Base-by-base conservation (phyloP, 2,113 vertebrate genomes). In the Mystacornis crossleyi region DNA sequence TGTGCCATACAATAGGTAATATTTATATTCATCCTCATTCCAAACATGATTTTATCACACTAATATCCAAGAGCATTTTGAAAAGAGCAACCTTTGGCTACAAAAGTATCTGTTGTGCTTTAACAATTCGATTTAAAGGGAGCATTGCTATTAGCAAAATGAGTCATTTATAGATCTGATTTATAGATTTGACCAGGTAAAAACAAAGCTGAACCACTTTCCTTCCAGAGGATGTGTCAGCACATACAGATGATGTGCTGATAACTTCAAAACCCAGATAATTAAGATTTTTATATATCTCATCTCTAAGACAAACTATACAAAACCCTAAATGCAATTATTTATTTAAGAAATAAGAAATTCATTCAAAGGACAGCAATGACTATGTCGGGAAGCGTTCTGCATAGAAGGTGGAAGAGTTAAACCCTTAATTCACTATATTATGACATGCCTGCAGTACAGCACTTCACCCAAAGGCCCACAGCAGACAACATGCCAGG, bases 81-180 rank as follows among this genome's bases (percentile, higher is more conserved):
- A 84, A 90, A 92, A 78, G n/a, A 72, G 53, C 85, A 96, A 94
- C 34, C 48, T 69, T 87, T 2, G 4, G 50, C 70, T 75, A 90
- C 64, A 86, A 84, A 89, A 89, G 74, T 42, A 89, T 96, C 77
- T 78, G 60, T 14, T 95, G 64, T 83, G 87, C 81, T 89, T 17
- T 89, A 93, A 51, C 18, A 86, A 84, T 88, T 7, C 40, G 29
- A 93, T 91, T 95, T 81, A 31, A 81, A 94, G 89, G 40, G 16
- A 95, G n/a, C 26, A 69, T 5, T 77, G 87, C 54, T 45, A 42
- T 90, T 79, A 93, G 60, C 28, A 95, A 93, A 94, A 91, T 78
- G 53, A 90, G 64, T 88, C 71, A 91, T 73, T 69, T 73, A 43
- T 5, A 78, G 47, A 86, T 79, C 23, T 65, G 72, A 91, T 73